These are phyloP conservation scores for Nicator chloris DNA, from an alignment of 2,113 vertebrate genomes.

Conservation along the genomic window DNA sequence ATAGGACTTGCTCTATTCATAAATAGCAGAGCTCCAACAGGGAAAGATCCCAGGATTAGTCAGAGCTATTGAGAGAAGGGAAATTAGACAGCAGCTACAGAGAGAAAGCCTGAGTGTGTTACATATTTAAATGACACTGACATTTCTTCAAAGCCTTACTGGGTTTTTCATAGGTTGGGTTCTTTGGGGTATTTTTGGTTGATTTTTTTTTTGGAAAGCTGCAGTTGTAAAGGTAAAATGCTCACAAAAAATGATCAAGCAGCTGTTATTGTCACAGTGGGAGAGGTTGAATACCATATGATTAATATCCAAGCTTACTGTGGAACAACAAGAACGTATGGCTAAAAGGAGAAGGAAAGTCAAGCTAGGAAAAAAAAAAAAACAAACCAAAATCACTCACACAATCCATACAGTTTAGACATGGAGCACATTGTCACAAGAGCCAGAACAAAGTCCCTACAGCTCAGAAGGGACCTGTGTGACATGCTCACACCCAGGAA, in stretches of 20 bases:
- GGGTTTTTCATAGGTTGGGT: neutral
- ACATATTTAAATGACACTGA: neutral
- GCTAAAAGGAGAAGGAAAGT: neutral
- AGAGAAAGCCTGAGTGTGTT: neutral
- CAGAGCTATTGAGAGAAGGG: conserved; percentile 35
- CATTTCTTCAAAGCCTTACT: neutral
- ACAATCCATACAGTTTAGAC: neutral
- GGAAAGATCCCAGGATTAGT: neutral
- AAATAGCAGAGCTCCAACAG: conserved; percentile 18
- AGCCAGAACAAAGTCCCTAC: neutral
- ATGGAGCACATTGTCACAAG: neutral
- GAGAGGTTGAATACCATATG: neutral
- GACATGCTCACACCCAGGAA: rapidly evolving
- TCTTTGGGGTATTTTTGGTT: neutral
- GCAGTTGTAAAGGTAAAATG: neutral
- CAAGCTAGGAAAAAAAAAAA: neutral
- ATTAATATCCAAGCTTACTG: neutral
- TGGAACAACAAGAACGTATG: neutral
- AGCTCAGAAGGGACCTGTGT: neutral
- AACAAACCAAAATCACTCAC: neutral
- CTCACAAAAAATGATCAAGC: neutral
- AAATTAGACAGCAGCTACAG: conserved; percentile 18
- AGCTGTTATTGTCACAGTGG: neutral
- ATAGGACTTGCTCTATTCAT: conserved; percentile 12
- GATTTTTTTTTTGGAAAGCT: neutral